Percentiles rank a stretch among this genome's conserved stretches.
These are phyloP conservation scores for Drosophila colorata DNA, from an alignment of 2,888 invertebrate genomes.

Conservation along the genomic window DNA sequence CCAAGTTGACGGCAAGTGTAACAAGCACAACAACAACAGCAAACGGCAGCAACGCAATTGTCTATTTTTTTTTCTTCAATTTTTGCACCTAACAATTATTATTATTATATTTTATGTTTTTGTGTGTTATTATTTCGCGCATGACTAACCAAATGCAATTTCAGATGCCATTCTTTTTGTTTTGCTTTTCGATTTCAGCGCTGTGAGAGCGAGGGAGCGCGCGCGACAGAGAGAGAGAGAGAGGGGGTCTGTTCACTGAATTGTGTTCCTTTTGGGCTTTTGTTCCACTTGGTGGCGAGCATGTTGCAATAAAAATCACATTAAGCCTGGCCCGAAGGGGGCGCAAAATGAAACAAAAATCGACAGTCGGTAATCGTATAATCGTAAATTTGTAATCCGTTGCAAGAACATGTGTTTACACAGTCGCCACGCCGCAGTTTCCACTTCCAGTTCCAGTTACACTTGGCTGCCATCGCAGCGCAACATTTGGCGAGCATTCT, in stretches of 20 bases:
- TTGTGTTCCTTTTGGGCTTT: constrained; percentile 46
- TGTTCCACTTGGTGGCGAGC: constrained; percentile 59
- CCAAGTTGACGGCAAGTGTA: constrained; percentile 72
- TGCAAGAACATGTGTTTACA: constrained; percentile 78
- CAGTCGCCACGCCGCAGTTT: constrained; percentile 20
- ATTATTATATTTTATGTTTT: constrained; percentile 43
- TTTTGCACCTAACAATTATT: constrained; percentile 57
- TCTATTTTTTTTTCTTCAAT: constrained; percentile 13
- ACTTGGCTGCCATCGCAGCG: constrained; percentile 38
- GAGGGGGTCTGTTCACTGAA: too few species aligned
- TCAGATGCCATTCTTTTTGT: constrained; percentile 73
- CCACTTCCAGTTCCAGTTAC: constrained; percentile 32
- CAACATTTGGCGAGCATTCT: constrained; percentile 28
- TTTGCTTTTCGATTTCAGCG: constrained; percentile 45
- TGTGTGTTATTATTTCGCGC: constrained; percentile 66
- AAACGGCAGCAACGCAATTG: constrained; percentile 37
- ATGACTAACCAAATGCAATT: constrained; percentile 82
- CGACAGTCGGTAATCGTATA: constrained; percentile 54
- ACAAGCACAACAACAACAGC: constrained; percentile 39
- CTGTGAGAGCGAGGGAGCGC: too few species aligned
- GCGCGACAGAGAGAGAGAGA: too few species aligned
- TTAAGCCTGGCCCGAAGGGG: constrained; percentile 29
- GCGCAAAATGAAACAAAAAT: constrained; percentile 48
- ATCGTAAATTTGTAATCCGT: constrained; percentile 77
- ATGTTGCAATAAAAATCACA: constrained; percentile 70